Evolutionary conservation across 2,888 invertebrate genomes (phyloP).

Genomic region (Hanleya hanleyi): DNA sequence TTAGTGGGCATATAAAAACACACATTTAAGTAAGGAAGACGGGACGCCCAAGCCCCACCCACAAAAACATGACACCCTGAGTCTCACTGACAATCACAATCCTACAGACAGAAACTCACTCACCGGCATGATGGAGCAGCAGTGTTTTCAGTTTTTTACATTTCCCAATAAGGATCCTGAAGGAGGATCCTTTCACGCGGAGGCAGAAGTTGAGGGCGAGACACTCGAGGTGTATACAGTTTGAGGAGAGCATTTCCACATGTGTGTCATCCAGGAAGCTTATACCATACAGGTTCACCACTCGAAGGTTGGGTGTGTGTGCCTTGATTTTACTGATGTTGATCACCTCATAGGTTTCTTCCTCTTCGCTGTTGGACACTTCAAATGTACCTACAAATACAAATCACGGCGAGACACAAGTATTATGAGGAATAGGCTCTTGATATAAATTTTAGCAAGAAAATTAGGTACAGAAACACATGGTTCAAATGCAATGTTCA

Average conservation of each 20-base stretch:
- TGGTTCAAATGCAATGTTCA: too few species aligned
- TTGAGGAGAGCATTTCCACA: slow-evolving; percentile 92
- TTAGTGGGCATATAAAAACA: too few species aligned
- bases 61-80: too few species aligned
- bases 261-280: slow-evolving; percentile 99
- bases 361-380: slow-evolving; percentile 89
- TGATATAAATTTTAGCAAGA: too few species aligned
- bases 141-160: slow-evolving; percentile 93
- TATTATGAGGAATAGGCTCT: too few species aligned
- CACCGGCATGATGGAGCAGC: slow-evolving; percentile 97
- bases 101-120: slow-evolving; percentile 48
- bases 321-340: slow-evolving; percentile 99
- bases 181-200: slow-evolving; percentile 96
- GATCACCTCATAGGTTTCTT: slow-evolving; percentile 88
- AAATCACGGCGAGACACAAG: too few species aligned
- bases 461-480: too few species aligned
- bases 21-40: too few species aligned
- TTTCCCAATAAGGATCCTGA: slow-evolving; percentile 94
- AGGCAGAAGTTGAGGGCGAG: slow-evolving; percentile 97
- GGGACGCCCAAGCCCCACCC: too few species aligned
- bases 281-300: slow-evolving; percentile 98
- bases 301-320: slow-evolving; percentile 96
- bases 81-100: too few species aligned
- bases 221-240: slow-evolving; percentile 97
- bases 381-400: slow-evolving; percentile 75